Evolutionary conservation across 2,888 invertebrate species (phyloP).

Genomic region (Epinotia brunnichana): DNA sequence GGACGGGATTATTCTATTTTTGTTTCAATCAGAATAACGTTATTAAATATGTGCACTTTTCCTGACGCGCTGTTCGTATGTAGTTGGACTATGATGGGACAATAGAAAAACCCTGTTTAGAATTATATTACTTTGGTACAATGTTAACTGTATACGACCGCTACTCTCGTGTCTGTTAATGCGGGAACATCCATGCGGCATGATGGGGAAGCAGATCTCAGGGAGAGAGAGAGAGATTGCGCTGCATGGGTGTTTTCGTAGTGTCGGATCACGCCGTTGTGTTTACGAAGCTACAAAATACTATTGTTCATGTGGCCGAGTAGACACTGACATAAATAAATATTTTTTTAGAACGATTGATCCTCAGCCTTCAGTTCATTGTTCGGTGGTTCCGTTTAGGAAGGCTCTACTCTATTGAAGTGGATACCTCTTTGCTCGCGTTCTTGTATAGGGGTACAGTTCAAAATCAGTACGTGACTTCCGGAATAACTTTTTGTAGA

Average conservation of each 20-base stretch:
- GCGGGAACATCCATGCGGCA: neutral
- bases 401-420: neutral
- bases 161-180: neutral
- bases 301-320: neutral
- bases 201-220: too few relatives aligned
- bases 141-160: neutral
- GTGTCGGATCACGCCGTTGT: neutral
- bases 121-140: neutral
- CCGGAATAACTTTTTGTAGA: too few relatives aligned
- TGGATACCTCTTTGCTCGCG: too few relatives aligned
- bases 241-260: neutral
- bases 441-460: too few relatives aligned
- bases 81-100: neutral
- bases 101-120: slow-evolving; percentile 11
- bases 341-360: neutral
- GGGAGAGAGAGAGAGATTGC: too few relatives aligned
- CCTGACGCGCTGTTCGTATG: too few relatives aligned
- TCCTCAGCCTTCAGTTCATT: slow-evolving; percentile 1
- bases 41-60: too few relatives aligned
- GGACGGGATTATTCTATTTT: slow-evolving; percentile 21
- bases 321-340: neutral
- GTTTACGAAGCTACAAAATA: slow-evolving; percentile 1
- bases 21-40: neutral
- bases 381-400: neutral
- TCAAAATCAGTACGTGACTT: too few relatives aligned